Evolutionary conservation across 2,888 invertebrate genomes (phyloP), one percentile per base, ranked within the genome.

Genomic region (Hirudinaria manillensis): DNA sequence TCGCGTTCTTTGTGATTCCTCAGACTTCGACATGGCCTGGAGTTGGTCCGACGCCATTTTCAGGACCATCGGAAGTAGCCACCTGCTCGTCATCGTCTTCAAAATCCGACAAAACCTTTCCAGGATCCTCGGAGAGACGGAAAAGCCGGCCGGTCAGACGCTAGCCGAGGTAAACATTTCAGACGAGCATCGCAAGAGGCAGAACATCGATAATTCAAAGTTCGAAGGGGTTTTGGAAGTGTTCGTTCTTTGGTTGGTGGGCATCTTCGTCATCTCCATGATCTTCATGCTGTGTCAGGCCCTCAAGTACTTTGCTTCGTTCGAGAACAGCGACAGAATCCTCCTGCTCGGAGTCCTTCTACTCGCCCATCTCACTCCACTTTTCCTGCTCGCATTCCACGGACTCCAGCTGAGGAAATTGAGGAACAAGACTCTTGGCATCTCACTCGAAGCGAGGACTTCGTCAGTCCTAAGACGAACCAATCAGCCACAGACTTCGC

Each of bases 31-130:
- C 29, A 61, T 29, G 61, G 61, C 29, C 24, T 61, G 61, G 61
- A 61, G 61, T n/a, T 61, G 61, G 61, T 61, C 61, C 1, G 61
- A 61, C 29, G 61, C 61, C 29, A 61, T 61, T 29, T 61, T 61
- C 61, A 61, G 61, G 19, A 61, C 61, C 24, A 61, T 61, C 10
- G 61, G 61, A 16, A 61, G 24, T 29, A 29, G 24, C 24, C 61
- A 61, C 10, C 61, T 61, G 7, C 61, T 61, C 29, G 24, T 24
- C 29, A 61, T 61, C 61, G 19, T 29, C 29, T 61, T 61, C 13
- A 61, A 29, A 61, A 19, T 61, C 61, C 24, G 29, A n/a, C 61
- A 61, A 61, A 61, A 24, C 10, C 24, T 29, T 61, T 29, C 45
- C 10, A 45, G 45, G 45, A 45, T 7, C 16, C 45, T 45, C 45